Evolutionary conservation across 2,888 invertebrate genomes (phyloP), one percentile per base, ranked within the genome.

Genomic region (Drosophila sordidula): DNA sequence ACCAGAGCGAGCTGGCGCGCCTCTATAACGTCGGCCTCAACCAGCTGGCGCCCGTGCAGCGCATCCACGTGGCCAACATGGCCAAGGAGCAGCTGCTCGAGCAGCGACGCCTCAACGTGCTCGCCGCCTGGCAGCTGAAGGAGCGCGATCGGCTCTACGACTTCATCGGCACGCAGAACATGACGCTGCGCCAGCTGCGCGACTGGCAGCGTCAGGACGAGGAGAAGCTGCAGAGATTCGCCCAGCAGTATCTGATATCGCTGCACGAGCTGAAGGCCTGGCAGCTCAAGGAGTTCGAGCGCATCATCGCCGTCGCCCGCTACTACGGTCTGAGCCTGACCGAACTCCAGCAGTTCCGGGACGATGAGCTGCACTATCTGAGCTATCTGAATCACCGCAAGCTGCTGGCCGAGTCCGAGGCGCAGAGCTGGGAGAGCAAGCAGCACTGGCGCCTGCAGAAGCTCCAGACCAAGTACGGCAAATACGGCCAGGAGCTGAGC

Each of bases 111-210:
- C 67, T 92, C 16, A 84, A 90, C 0, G 55, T 61, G 0, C 68
- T 91, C 0, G 78, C 86, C 51, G 44, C 59, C 0, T 92, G 92
- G 92, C 90, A 92, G 65, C 82, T 81, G 38, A 76, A 71, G 22
- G 91, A 91, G 67, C 89, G 91, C 3, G 91, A 91, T 77, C 91
- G 91, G 4, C 75, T 92, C 0, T 92, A 91, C 62, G 81, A 78
- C 3, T 78, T 92, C 26, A 91, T 92, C 18, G 81, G 84, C 41
- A 88, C 82, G n/a, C 91, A 91, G 44, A 90, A 87, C 50, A 89
- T 90, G 62, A 86, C 71, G 0, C 57, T 80, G 12, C 78, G 79
- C 1, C 87, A 90, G 32, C 59, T 92, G 22, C 75, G 59, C 3
- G 79, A 80, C 8, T 91, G 91, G 91, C 91, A 92, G 59, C 89